These are phyloP conservation scores for Tuberolachnus salignus DNA, from an alignment of 2,888 invertebrate genomes.

Conservation along the genomic window DNA sequence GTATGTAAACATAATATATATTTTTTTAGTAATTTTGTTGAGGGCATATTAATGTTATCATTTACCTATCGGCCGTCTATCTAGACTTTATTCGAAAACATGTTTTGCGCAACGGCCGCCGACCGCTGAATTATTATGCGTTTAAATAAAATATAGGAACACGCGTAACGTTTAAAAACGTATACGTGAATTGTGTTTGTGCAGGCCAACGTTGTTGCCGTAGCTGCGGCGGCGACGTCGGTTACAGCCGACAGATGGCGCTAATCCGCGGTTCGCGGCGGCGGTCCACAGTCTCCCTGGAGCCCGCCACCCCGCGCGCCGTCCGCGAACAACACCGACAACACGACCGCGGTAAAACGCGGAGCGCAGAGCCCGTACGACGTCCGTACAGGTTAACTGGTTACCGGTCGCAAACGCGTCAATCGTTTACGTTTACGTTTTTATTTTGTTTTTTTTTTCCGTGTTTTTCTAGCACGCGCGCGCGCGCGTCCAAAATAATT, in stretches of 20 bases:
- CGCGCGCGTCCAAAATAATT: neutral
- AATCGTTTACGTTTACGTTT: neutral
- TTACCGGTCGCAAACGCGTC: neutral
- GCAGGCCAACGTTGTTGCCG: too few relatives aligned
- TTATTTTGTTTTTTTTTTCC: neutral
- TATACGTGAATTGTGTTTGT: too few relatives aligned
- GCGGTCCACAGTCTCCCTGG: slow-evolving; percentile 26
- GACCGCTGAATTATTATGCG: too few relatives aligned
- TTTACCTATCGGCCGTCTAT: too few relatives aligned
- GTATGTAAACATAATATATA: too few relatives aligned
- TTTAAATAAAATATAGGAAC: too few relatives aligned
- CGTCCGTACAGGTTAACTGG: slow-evolving; percentile 41
- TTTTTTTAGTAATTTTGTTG: too few relatives aligned
- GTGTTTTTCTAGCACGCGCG: too few relatives aligned
- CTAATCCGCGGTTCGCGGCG: neutral
- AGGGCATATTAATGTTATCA: too few relatives aligned
- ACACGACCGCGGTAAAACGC: slow-evolving; percentile 5
- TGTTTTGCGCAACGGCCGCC: neutral
- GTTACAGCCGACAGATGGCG: slow-evolving; percentile 34
- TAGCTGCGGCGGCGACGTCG: too few relatives aligned
- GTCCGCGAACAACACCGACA: neutral
- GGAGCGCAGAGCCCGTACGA: slow-evolving; percentile 32
- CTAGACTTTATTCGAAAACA: too few relatives aligned
- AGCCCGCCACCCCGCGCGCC: neutral
- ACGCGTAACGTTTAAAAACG: too few relatives aligned